These are phyloP conservation scores for Seriola rivoliana DNA, from an alignment of 2,113 vertebrate genomes.

Conservation along the genomic window DNA sequence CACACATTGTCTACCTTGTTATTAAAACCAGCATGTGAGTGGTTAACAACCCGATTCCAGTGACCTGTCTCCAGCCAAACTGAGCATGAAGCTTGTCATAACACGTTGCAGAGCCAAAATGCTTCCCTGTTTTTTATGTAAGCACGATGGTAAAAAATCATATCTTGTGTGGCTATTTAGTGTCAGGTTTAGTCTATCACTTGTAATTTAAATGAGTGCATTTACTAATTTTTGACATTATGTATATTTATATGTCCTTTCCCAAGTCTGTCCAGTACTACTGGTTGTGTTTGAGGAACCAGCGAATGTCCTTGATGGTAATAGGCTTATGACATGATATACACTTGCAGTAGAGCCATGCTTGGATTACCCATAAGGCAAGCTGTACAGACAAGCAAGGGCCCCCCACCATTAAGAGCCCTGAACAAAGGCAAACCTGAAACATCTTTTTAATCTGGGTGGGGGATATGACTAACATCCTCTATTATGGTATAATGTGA, in stretches of 20 bases:
- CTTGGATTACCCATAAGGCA: conserved; percentile 34
- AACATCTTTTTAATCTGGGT: neutral
- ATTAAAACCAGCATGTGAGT: conserved; percentile 4
- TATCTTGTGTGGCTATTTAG: neutral
- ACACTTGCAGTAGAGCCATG: conserved; percentile 8
- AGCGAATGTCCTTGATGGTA: conserved; percentile 50
- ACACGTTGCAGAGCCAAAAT: conserved; percentile 28
- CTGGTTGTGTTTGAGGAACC: conserved; percentile 39
- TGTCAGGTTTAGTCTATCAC: neutral
- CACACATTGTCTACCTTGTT: neutral
- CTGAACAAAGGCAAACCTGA: neutral
- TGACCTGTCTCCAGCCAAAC: neutral
- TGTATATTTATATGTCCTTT: conserved; percentile 26
- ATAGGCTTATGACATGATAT: conserved; percentile 48
- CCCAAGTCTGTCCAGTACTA: neutral
- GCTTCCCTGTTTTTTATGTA: neutral
- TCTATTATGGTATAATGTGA: neutral
- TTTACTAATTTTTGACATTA: neutral
- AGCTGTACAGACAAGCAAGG: neutral
- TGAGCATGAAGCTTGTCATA: neutral
- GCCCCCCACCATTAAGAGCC: neutral
- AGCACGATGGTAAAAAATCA: neutral
- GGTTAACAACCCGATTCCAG: conserved; percentile 25
- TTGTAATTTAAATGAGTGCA: neutral
- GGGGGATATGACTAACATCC: neutral